Conservation (phyloP, 2,113 vertebrate genomes). For the Cyanoramphus novaezelandiae region DNA sequence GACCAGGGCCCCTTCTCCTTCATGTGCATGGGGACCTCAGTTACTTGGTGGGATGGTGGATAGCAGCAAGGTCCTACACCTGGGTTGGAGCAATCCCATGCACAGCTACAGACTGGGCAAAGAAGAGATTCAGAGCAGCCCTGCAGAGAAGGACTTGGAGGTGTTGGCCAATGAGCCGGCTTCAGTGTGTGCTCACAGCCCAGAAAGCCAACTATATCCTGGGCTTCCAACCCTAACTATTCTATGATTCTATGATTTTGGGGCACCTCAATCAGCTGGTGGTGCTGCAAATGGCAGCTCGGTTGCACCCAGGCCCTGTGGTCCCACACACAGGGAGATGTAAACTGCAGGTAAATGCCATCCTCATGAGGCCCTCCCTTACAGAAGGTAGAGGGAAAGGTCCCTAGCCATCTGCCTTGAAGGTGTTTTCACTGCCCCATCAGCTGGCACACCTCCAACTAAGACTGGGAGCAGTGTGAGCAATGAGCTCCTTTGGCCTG, state of each 20-base stretch:
- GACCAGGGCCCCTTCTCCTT: neutral
- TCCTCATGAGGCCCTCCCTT: neutral
- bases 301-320: neutral
- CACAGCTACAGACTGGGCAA: no score
- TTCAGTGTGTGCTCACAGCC: no score
- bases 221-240: no score
- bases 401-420: neutral
- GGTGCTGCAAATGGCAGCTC: neutral
- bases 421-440: neutral
- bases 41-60: neutral
- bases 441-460: neutral
- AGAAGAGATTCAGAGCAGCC: no score
- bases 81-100: no score
- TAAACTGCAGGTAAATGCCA: neutral
- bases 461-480: neutral
- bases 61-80: neutral
- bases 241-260: neutral
- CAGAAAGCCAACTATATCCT: no score
- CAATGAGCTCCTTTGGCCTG: neutral
- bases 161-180: no score
- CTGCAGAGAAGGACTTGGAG: no score
- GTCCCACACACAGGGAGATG: neutral
- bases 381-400: neutral
- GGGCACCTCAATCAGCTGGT: neutral
- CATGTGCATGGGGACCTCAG: accelerated